Base-by-base conservation (phyloP, 2,113 vertebrate species). In the Polypterus senegalus region DNA sequence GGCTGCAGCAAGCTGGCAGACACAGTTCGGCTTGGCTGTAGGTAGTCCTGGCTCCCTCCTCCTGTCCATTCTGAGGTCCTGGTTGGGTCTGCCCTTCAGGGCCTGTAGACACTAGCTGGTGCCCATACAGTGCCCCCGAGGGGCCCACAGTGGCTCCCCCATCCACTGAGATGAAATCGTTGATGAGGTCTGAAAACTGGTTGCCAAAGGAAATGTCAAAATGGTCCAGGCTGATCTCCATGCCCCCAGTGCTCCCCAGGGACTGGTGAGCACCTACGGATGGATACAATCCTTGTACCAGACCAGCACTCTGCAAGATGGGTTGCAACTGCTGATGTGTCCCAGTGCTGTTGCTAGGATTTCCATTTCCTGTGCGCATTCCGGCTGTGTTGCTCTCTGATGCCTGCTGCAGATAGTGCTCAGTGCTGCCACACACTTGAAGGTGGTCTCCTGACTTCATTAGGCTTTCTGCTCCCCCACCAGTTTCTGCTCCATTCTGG, bases 141-240 rank as follows among this genome's bases (percentile, higher is more conserved):
- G 79, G 70, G 6, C 82, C 76, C 76, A 84, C 83, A 46, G 88
- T 64, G n/a, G 88, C 75, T 62, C 87, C 79, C 61, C 92, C 89
- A 65, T 99, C 96, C 69, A 97, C 95, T 0, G 95, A 94, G 80
- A 99, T 98, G 79, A 99, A 99, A 76, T 99, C 96, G 0, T 95
- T 98, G 67, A 99, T 99, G 77, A 99, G 91, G 83, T 99, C 96
- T 6, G 96, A 98, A 76, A 99, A 99, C 82, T 99, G 96, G 83
- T 97, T 98, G 73, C 94, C 92, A 75, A 99, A 99, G 74, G 96
- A 98, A 82, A 99, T 97, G 75, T 99, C 96, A 55, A 99, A 99
- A 82, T 98, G 96, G 78, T 99, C 96, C 81, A 98, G 80, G 75
- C 91, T 99, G 79, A 99, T 95, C 82, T 99, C 96, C 93, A 99